Conservation (phyloP, 2,113 vertebrate species). For the Clarias macrocephalus region DNA sequence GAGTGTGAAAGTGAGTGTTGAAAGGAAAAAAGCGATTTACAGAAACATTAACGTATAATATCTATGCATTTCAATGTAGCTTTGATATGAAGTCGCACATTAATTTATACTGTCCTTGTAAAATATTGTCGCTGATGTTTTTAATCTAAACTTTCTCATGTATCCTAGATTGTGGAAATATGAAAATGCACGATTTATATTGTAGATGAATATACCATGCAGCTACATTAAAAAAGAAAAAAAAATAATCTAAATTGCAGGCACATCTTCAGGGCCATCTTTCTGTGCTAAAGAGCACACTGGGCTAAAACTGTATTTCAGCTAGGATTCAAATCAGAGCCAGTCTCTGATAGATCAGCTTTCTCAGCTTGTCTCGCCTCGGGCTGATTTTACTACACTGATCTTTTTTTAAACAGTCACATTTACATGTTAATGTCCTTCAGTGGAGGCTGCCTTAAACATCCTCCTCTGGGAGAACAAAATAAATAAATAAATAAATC, state of each 20-base stretch:
- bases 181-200: background rate
- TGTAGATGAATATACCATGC: conserved; percentile 12
- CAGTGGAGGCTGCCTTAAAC: conserved; percentile 55
- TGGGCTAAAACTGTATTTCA: conserved; percentile 57
- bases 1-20: background rate
- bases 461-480: conserved; percentile 34
- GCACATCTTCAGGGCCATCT: conserved; percentile 40
- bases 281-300: conserved; percentile 44
- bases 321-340: conserved; percentile 72
- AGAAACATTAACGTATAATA: background rate
- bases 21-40: background rate
- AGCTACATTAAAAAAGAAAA: conserved; percentile 34
- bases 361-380: conserved; percentile 68
- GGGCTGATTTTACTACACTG: conserved; percentile 66
- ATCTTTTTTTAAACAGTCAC: conserved; percentile 60
- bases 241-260: conserved; percentile 41
- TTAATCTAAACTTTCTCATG: background rate
- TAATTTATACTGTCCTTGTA: conserved; percentile 14
- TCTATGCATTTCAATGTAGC: background rate
- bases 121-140: background rate
- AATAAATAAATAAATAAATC: background rate
- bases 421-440: conserved; percentile 72
- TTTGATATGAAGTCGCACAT: background rate
- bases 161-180: background rate
- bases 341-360: conserved; percentile 71